A percentile compares a stretch with the other conserved stretches of the same genome.
phyloP scores from a whole-genome alignment of 1,140 invertebrate genomes.

The Anastrepha obliqua region DNA sequence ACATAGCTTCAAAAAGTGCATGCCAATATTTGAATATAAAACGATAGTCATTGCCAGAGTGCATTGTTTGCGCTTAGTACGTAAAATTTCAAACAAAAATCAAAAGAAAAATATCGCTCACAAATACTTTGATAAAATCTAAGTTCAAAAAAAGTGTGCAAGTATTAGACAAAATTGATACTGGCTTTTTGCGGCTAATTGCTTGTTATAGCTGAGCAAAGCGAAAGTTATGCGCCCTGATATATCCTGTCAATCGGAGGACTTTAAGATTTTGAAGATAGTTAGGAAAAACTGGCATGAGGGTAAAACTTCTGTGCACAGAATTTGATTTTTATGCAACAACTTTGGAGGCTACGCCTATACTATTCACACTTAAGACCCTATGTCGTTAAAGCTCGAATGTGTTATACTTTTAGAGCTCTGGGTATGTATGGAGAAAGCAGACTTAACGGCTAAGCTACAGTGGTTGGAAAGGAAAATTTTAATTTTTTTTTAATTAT shows the following conservation, averaged over 20 bases:
- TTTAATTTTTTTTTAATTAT: too few species aligned
- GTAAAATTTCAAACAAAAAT: constrained; percentile 1
- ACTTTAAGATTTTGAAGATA: neutral
- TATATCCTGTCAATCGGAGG: neutral
- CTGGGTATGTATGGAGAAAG: too few species aligned
- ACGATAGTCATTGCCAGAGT: constrained; percentile 21
- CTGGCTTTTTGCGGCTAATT: neutral
- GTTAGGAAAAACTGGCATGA: neutral
- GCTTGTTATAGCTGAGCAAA: neutral
- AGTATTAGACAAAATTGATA: neutral
- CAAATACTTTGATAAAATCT: neutral
- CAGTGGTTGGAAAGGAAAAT: too few species aligned
- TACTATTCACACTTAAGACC: neutral
- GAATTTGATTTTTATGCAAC: neutral
- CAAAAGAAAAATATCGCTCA: neutral
- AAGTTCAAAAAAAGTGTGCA: neutral
- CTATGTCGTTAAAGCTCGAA: neutral
- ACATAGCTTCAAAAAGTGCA: constrained; percentile 14
- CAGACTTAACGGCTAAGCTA: too few species aligned
- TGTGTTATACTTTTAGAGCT: too few species aligned
- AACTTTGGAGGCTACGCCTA: neutral
- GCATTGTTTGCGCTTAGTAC: constrained; percentile 10
- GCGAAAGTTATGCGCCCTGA: neutral
- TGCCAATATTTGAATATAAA: constrained; percentile 39
- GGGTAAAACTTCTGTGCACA: neutral